Evolutionary conservation across 1,140 invertebrate species (phyloP).

Genomic region (Ganaspis sp.): DNA sequence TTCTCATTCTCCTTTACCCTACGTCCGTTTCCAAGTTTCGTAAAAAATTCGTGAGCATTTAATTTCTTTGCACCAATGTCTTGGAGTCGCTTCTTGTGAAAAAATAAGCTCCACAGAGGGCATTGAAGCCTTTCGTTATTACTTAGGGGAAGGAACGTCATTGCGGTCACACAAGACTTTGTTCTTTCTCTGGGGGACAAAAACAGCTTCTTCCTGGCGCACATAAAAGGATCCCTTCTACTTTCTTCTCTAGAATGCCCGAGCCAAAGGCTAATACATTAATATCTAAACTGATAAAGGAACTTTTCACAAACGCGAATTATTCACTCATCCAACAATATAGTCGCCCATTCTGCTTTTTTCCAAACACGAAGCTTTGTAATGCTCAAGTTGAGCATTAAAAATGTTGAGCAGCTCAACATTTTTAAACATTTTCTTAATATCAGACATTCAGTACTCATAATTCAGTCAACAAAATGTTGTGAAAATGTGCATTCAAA

Average conservation of each 20-base stretch:
- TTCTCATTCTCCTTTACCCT: too few relatives aligned
- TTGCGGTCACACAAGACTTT: neutral
- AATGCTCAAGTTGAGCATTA: too few relatives aligned
- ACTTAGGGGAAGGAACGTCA: neutral
- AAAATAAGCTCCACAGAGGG: neutral
- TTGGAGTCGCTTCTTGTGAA: neutral
- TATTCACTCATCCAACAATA: too few relatives aligned
- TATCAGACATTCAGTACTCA: too few relatives aligned
- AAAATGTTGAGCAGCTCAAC: too few relatives aligned
- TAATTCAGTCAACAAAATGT: too few relatives aligned
- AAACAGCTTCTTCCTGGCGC: neutral
- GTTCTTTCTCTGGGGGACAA: neutral
- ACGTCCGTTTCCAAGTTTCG: neutral
- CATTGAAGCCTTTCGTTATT: slow-evolving; percentile 2
- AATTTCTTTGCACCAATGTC: neutral
- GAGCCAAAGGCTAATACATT: neutral
- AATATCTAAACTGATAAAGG: neutral
- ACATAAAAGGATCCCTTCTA: neutral
- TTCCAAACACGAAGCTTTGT: too few relatives aligned
- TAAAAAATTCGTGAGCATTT: neutral
- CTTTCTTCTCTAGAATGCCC: too few relatives aligned
- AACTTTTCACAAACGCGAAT: neutral
- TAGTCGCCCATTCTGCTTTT: too few relatives aligned
- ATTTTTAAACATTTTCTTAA: too few relatives aligned
- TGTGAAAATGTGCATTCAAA: too few relatives aligned